Base-by-base conservation (phyloP, 2,113 vertebrate genomes). In the Heterochromis multidens region DNA sequence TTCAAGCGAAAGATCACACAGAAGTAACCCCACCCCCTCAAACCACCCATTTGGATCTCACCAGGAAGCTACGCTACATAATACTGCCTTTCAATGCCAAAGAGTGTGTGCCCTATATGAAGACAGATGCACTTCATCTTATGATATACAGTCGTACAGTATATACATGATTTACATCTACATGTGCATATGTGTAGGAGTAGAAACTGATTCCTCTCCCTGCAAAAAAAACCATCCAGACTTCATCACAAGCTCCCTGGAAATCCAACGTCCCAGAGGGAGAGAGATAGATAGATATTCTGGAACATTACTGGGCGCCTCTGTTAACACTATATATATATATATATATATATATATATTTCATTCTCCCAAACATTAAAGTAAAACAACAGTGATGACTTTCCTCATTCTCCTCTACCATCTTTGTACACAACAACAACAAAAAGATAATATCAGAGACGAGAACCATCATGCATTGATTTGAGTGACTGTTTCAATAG, bases 401-500 rank as follows among this genome's bases (percentile, higher is more conserved):
- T 83, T 74, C 27, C 89, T 87, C 79, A 49, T 82, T 35, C 19
- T 72, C 56, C 79, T 91, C 88, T 80, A 91, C 83, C 79, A 37
- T 85, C 90, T 59, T 92, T 74, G 90, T 89, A 93, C 87, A 92
- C 87, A 77, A 84, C 86, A 80, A 54, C 57, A 80, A 49, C 29
- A 63, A 37, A 79, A 65, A 82, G 8, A 87, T 87, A 83, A 92
- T 80, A 91, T 78, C 92, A 93, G 90, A 94, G 89, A 96, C 84
- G 86, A 92, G 91, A 95, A 94, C 93, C 93, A 93, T 96, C 96
- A 97, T 97, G 96, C 96, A 95, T 93, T 93, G 91, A 95, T 94
- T 94, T 89, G 81, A 93, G 87, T 86, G 91, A 91, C 79, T 84
- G 89, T 91, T 92, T 95, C 88, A 82, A 63, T 79, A 92, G 91